Evolutionary conservation across 2,888 invertebrate species (phyloP).

Genomic region (Eupsilia transversa): DNA sequence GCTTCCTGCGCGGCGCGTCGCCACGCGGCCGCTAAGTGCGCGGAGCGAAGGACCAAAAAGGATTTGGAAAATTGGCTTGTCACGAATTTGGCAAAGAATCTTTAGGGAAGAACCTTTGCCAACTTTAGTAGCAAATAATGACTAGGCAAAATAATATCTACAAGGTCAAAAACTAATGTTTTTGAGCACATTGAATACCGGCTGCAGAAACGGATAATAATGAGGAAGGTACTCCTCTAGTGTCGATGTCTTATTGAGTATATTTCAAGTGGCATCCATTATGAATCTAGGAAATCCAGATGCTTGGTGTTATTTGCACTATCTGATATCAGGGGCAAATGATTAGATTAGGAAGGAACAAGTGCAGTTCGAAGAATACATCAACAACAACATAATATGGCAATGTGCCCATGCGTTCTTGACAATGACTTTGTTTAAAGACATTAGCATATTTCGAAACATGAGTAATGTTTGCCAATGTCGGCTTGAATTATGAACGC

Average conservation of each 20-base stretch:
- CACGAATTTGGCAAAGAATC: neutral
- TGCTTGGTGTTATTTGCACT: neutral
- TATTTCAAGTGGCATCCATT: conserved; percentile 6
- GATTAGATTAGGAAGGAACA: conserved; percentile 36
- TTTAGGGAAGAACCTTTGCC: neutral
- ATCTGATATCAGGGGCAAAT: conserved; percentile 4
- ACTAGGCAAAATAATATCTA: neutral
- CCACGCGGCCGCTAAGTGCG: conserved; percentile 55
- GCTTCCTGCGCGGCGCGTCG: conserved; percentile 62
- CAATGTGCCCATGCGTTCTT: conserved; percentile 66
- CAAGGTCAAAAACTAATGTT: neutral
- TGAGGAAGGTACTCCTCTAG: neutral
- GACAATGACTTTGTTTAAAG: conserved; percentile 67
- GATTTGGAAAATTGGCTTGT: neutral
- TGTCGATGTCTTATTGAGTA: neutral
- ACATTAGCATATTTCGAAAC: conserved; percentile 67
- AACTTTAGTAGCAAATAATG: neutral
- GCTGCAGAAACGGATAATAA: neutral
- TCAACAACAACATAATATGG: conserved; percentile 54
- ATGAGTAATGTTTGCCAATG: conserved; percentile 65
- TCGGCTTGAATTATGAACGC: conserved; percentile 48
- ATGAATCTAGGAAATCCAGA: neutral
- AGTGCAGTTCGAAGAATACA: conserved; percentile 41
- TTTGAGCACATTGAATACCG: neutral
- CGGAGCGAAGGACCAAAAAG: conserved; percentile 42